Percentiles rank a stretch among this genome's conserved stretches.
These are phyloP conservation scores for Atlantisia rogersi DNA, from an alignment of 2,113 vertebrate species.

Conservation along the genomic window DNA sequence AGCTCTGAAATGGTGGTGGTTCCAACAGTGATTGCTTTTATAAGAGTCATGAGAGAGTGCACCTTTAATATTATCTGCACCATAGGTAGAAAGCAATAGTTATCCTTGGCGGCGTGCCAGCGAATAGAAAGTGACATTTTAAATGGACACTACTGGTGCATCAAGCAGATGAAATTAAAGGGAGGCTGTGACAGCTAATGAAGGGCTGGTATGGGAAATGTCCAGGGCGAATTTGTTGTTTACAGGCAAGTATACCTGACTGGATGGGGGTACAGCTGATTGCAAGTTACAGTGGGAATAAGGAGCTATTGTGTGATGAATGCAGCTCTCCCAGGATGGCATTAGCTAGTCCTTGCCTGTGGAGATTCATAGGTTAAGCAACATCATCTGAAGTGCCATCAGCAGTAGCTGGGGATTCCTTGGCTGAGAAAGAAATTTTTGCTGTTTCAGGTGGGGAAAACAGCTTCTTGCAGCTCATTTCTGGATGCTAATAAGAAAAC, in stretches of 20 bases:
- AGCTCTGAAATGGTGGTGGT: background rate
- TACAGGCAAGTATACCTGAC: background rate
- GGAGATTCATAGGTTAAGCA: constrained; percentile 31
- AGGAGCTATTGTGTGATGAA: constrained; percentile 2
- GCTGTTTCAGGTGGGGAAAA: background rate
- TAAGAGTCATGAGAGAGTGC: constrained; percentile 48
- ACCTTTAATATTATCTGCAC: constrained; percentile 63
- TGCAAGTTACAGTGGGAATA: background rate
- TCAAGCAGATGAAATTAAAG: constrained; percentile 50
- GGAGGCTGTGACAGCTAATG: background rate
- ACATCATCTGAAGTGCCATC: background rate
- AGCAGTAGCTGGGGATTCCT: background rate
- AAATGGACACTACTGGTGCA: constrained; percentile 33
- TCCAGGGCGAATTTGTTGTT: background rate
- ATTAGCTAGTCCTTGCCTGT: background rate
- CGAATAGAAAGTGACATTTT: constrained; percentile 34
- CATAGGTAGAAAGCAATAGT: constrained; percentile 38
- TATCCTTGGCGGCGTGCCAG: constrained; percentile 38
- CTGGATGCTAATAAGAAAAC: background rate
- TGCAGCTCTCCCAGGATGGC: background rate
- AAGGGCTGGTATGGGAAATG: background rate
- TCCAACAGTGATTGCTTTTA: constrained; percentile 44
- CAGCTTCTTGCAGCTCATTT: background rate
- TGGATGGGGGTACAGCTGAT: background rate
- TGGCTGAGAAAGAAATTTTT: background rate